A percentile compares a stretch with the other conserved stretches of the same genome.
phyloP scores from a whole-genome alignment of 2,113 vertebrate genomes.

The Pangasianodon gigas region DNA sequence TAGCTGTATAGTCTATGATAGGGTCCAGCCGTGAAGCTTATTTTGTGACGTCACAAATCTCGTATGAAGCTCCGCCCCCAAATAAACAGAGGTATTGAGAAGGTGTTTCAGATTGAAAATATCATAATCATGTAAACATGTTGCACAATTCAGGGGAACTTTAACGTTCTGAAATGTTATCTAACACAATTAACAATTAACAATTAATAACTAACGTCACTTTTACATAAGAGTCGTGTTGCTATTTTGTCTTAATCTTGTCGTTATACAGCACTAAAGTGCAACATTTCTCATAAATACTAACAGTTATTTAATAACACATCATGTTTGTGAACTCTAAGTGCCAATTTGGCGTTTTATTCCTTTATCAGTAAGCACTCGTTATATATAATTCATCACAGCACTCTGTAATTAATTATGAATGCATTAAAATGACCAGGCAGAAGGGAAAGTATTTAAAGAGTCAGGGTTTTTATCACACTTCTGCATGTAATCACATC shows the following conservation, averaged over 20 bases:
- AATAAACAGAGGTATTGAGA: background rate
- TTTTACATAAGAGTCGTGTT: background rate
- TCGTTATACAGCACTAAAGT: background rate
- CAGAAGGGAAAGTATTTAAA: background rate
- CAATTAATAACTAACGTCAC: background rate
- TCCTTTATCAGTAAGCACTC: background rate
- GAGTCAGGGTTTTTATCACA: background rate
- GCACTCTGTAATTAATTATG: background rate
- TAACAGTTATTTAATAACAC: background rate
- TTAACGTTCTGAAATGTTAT: background rate
- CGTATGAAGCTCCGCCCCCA: background rate
- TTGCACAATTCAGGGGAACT: background rate
- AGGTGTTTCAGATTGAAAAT: background rate
- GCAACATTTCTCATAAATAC: background rate
- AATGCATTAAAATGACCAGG: background rate
- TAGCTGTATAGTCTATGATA: fast-evolving
- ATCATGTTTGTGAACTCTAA: background rate
- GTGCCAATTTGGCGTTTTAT: background rate
- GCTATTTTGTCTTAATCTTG: background rate
- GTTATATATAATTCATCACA: background rate
- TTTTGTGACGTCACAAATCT: background rate
- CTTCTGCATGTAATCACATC: background rate
- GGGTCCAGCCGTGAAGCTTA: background rate
- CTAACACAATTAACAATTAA: background rate
- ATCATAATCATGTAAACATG: background rate